Evolutionary conservation across 2,888 invertebrate species (phyloP).

Genomic region (Bhutanitis thaidina): DNA sequence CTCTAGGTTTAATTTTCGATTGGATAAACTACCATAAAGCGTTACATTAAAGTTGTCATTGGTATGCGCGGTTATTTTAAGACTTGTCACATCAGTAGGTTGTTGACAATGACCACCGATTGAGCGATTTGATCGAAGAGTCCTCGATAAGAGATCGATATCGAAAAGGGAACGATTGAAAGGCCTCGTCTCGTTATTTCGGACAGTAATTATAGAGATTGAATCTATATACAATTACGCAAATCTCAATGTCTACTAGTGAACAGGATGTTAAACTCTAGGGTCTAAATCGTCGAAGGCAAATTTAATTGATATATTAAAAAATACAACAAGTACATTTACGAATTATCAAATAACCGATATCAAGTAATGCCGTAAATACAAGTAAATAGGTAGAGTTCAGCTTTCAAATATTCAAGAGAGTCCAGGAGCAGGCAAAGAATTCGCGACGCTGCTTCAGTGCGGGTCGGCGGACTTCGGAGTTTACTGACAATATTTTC

Average conservation of each 20-base stretch:
- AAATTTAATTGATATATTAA: too few species aligned
- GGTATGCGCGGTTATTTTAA: conserved; percentile 8
- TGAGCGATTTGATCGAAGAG: conserved; percentile 54
- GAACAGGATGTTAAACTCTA: too few species aligned
- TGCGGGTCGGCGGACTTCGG: too few species aligned
- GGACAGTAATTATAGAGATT: conserved; percentile 43
- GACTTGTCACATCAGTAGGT: conserved; percentile 45
- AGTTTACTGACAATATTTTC: too few species aligned
- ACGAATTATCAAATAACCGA: too few species aligned
- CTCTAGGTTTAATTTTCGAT: neutral
- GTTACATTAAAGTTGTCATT: conserved; percentile 5
- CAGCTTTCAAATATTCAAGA: too few species aligned
- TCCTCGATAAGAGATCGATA: conserved; percentile 51
- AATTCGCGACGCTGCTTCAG: too few species aligned
- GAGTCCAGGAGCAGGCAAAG: too few species aligned
- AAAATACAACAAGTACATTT: too few species aligned
- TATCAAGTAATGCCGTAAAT: too few species aligned
- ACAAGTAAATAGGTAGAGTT: too few species aligned
- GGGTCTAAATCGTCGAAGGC: too few species aligned
- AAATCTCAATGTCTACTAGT: neutral
- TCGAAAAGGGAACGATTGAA: conserved; percentile 44
- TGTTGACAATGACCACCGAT: conserved; percentile 59
- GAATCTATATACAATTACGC: conserved; percentile 8
- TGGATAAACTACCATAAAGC: conserved; percentile 1
- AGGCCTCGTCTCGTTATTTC: conserved; percentile 50